Conservation (phyloP, 1,140 invertebrate species). For the Ooceraea biroi region DNA sequence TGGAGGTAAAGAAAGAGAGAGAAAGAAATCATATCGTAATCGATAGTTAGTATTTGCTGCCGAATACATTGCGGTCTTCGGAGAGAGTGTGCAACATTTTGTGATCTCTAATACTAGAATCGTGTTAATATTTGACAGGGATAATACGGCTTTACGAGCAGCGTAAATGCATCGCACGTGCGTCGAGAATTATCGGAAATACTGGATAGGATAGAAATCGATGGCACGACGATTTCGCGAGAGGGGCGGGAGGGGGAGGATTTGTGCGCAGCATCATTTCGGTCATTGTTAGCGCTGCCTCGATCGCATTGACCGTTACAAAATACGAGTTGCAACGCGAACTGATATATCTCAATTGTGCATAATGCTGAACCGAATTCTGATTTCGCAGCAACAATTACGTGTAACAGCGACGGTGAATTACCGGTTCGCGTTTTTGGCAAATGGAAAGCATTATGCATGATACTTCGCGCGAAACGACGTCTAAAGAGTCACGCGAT, state of each 20-base stretch:
- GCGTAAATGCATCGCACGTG: constrained; percentile 75
- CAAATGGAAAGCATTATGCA: constrained; percentile 43
- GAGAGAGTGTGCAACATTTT: constrained; percentile 14
- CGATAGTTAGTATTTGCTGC: constrained; percentile 56
- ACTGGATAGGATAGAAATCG: constrained; percentile 74
- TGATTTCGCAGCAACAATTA: constrained; percentile 11
- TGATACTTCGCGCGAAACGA: not conserved
- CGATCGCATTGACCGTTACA: constrained; percentile 58
- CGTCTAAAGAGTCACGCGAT: constrained; percentile 40
- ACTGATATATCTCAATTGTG: constrained; percentile 60
- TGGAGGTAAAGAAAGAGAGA: not conserved
- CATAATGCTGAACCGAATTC: constrained; percentile 46
- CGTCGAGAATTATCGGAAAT: constrained; percentile 78
- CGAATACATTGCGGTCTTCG: constrained; percentile 58
- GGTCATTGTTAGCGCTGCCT: constrained; percentile 65
- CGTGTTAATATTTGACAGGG: constrained; percentile 77
- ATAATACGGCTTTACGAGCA: constrained; percentile 78
- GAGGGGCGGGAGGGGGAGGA: constrained; percentile 27
- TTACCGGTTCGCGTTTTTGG: constrained; percentile 35
- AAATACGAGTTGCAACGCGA: constrained; percentile 47
- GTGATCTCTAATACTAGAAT: constrained; percentile 57
- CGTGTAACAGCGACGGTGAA: constrained; percentile 20
- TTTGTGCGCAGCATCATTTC: constrained; percentile 67
- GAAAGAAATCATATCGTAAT: constrained; percentile 32
- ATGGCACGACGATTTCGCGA: constrained; percentile 61